A percentile compares a stretch with the other conserved stretches of the same genome.
Evolutionary conservation across 2,888 invertebrate genomes (phyloP).

Genomic region (Orthosia gracilis): DNA sequence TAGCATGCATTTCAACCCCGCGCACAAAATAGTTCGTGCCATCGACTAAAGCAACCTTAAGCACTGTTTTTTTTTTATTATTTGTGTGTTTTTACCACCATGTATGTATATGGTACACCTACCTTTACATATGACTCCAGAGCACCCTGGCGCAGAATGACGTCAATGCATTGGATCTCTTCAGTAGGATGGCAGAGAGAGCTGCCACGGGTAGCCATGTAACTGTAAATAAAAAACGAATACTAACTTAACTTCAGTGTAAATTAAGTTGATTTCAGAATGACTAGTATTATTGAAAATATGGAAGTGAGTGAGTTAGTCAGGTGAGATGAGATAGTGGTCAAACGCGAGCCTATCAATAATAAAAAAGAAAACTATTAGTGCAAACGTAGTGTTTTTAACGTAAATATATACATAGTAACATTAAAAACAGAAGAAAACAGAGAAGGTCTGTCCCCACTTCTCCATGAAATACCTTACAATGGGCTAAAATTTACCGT

Average conservation of each 20-base stretch:
- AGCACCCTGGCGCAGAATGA: slow-evolving; percentile 95
- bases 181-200: slow-evolving; percentile 89
- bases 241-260: background rate
- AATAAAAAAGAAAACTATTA: background rate
- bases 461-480: too few species aligned
- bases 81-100: background rate
- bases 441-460: too few species aligned
- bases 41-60: too few species aligned
- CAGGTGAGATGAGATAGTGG: too few species aligned
- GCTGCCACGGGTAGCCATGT: slow-evolving; percentile 81
- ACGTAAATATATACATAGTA: too few species aligned
- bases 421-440: too few species aligned
- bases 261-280: slow-evolving; percentile 4
- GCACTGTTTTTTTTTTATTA: too few species aligned
- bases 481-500: too few species aligned
- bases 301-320: background rate
- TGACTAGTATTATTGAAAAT: background rate
- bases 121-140: slow-evolving; percentile 92
- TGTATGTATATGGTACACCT: slow-evolving; percentile 21
- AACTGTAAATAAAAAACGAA: slow-evolving; percentile 70
- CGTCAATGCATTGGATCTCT: slow-evolving; percentile 95
- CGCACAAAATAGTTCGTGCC: too few species aligned
- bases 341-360: too few species aligned
- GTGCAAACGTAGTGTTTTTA: background rate
- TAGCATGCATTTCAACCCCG: too few species aligned